Conservation (phyloP, 2,113 vertebrate genomes). For the Microcebus griseorufus region DNA sequence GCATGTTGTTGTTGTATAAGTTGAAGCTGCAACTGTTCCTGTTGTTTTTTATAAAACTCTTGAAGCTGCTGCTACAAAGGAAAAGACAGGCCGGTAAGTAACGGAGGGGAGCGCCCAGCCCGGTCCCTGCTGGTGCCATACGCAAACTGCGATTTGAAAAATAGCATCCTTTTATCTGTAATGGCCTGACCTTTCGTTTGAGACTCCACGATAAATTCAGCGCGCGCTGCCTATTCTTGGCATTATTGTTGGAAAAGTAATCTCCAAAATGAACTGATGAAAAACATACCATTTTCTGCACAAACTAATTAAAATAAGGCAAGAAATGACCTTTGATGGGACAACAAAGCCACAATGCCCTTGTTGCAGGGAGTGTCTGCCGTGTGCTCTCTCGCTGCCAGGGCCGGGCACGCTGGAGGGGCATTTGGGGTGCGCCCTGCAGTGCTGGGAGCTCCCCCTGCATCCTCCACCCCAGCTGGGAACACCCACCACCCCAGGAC, state of each 20-base stretch:
- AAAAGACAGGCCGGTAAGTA: slow-evolving; percentile 85
- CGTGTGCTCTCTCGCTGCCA: slow-evolving; percentile 74
- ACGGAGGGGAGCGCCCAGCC: slow-evolving; percentile 78
- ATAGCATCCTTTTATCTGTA: slow-evolving; percentile 90
- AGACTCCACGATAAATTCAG: slow-evolving; percentile 89
- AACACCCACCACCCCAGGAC: background rate
- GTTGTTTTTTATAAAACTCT: slow-evolving; percentile 99
- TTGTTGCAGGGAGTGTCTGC: slow-evolving; percentile 85
- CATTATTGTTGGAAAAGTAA: slow-evolving; percentile 91
- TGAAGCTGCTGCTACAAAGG: slow-evolving; percentile 98
- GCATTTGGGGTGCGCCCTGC: slow-evolving; percentile 31
- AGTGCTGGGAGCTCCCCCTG: background rate
- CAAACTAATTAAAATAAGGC: slow-evolving; percentile 91
- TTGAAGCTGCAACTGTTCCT: slow-evolving; percentile 99
- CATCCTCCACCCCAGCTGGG: background rate
- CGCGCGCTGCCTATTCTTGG: slow-evolving; percentile 87
- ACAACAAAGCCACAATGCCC: slow-evolving; percentile 87
- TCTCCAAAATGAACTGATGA: slow-evolving; percentile 91
- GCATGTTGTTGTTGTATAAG: slow-evolving; percentile 99
- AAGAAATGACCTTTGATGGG: slow-evolving; percentile 88
- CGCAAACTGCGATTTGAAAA: slow-evolving; percentile 87
- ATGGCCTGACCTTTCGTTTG: slow-evolving; percentile 89
- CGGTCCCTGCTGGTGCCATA: slow-evolving; percentile 80
- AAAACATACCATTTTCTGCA: slow-evolving; percentile 91
- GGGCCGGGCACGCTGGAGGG: slow-evolving; percentile 72